These are phyloP conservation scores for Cryptocephalus primarius DNA, from an alignment of 2,888 invertebrate species.

Conservation along the genomic window DNA sequence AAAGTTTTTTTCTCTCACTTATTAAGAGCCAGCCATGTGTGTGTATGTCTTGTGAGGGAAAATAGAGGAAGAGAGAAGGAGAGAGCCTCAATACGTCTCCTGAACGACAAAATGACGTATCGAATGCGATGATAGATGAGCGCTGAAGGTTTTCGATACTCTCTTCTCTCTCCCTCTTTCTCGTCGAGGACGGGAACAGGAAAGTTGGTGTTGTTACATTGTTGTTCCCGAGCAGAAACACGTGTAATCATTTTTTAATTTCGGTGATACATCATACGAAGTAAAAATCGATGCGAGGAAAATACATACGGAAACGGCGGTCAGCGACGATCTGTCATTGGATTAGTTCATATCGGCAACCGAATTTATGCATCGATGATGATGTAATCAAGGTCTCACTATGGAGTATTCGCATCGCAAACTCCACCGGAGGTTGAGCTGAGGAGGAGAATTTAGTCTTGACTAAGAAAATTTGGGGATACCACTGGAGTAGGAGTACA, in stretches of 20 bases:
- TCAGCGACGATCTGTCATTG: too few relatives aligned
- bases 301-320: too few relatives aligned
- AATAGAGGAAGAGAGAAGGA: not conserved
- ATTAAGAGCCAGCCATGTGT: conserved; percentile 10
- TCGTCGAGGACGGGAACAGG: conserved; percentile 10
- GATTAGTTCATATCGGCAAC: too few relatives aligned
- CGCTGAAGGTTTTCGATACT: conserved; percentile 8
- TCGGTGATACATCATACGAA: conserved; percentile 6
- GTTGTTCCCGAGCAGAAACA: conserved; percentile 9
- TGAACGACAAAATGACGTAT: conserved; percentile 19
- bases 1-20: conserved; percentile 6
- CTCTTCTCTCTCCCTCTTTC: not conserved
- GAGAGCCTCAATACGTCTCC: conserved; percentile 9
- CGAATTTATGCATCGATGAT: too few relatives aligned
- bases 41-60: conserved; percentile 1
- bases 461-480: too few relatives aligned
- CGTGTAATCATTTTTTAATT: conserved; percentile 15
- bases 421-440: too few relatives aligned
- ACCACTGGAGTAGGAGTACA: too few relatives aligned
- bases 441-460: too few relatives aligned
- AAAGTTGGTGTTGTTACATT: conserved; percentile 4
- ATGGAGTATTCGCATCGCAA: too few relatives aligned
- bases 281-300: not conserved
- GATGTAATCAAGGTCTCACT: too few relatives aligned
- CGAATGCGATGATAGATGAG: conserved; percentile 20